Percentiles rank a stretch among this genome's conserved stretches.
Evolutionary conservation across 2,888 invertebrate genomes (phyloP).

Genomic region (Dermolepida albohirtum): DNA sequence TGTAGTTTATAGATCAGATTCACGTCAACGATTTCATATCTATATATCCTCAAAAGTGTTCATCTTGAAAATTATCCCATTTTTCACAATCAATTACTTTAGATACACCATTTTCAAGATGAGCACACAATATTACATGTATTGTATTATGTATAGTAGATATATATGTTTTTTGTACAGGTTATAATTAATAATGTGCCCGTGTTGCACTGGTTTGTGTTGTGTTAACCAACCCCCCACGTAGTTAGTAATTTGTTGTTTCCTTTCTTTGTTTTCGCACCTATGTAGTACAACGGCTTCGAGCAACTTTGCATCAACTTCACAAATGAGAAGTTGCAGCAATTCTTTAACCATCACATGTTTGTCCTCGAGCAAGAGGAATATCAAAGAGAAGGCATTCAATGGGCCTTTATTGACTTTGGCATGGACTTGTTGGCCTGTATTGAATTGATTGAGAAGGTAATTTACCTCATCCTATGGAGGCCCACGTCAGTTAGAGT

Average conservation of each 20-base stretch:
- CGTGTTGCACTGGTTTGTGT: conserved; percentile 24
- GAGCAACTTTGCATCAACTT: conserved; percentile 95
- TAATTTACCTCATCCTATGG: conserved; percentile 56
- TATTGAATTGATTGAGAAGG: conserved; percentile 85
- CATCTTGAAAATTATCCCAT: too few species aligned
- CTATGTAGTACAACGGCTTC: conserved; percentile 82
- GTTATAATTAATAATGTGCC: background rate
- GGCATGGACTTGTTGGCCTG: conserved; percentile 90
- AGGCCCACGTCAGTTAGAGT: background rate
- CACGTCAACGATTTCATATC: too few species aligned
- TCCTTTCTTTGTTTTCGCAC: conserved; percentile 41
- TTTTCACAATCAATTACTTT: too few species aligned
- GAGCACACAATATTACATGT: too few species aligned
- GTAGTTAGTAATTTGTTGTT: conserved; percentile 38
- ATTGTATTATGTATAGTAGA: conserved; percentile 1
- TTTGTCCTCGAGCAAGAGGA: conserved; percentile 95
- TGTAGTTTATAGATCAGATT: background rate
- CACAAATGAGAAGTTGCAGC: conserved; percentile 93
- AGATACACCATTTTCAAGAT: too few species aligned
- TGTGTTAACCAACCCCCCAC: conserved; percentile 21
- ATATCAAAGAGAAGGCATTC: conserved; percentile 90
- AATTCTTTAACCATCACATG: conserved; percentile 96
- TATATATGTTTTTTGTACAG: background rate
- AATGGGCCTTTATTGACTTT: conserved; percentile 94
- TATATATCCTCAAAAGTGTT: too few species aligned